These are phyloP conservation scores for Acanthosoma haemorrhoidale DNA, from an alignment of 2,888 invertebrate species.

Conservation along the genomic window DNA sequence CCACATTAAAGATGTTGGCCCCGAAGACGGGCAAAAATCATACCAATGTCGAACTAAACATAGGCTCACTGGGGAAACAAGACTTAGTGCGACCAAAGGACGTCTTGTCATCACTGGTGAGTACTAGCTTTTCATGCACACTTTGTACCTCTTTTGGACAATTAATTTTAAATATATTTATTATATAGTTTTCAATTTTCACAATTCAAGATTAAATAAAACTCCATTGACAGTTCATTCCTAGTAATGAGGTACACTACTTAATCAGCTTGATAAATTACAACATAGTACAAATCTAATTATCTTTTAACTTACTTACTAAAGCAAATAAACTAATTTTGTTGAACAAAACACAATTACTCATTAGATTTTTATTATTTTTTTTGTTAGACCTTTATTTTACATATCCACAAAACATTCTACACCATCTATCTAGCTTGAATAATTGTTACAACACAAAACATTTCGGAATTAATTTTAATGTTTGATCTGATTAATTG, in stretches of 20 bases:
- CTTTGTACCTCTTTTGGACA: slow-evolving; percentile 19
- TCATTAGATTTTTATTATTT: too few relatives aligned
- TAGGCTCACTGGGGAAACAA: slow-evolving; percentile 84
- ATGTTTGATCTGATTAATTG: too few relatives aligned
- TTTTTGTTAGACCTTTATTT: too few relatives aligned
- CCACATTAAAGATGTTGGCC: slow-evolving; percentile 90
- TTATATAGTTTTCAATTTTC: background rate
- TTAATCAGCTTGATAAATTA: background rate
- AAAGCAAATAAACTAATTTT: background rate
- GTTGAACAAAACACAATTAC: background rate
- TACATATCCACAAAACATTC: too few relatives aligned
- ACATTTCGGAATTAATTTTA: too few relatives aligned
- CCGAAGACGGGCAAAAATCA: slow-evolving; percentile 88
- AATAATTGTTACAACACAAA: too few relatives aligned
- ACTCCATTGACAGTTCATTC: too few relatives aligned
- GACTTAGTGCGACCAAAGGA: slow-evolving; percentile 88
- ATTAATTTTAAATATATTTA: background rate
- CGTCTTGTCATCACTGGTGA: slow-evolving; percentile 92
- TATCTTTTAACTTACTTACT: background rate
- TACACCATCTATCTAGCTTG: too few relatives aligned
- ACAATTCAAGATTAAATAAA: background rate
- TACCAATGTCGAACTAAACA: slow-evolving; percentile 93
- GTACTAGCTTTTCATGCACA: slow-evolving; percentile 46
- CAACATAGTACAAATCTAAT: background rate
- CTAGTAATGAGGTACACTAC: background rate